Percentiles rank a stretch among this genome's conserved stretches.
phyloP scores from a whole-genome alignment of 2,113 vertebrate genomes.

The Telmatochromis brachygnathus region DNA sequence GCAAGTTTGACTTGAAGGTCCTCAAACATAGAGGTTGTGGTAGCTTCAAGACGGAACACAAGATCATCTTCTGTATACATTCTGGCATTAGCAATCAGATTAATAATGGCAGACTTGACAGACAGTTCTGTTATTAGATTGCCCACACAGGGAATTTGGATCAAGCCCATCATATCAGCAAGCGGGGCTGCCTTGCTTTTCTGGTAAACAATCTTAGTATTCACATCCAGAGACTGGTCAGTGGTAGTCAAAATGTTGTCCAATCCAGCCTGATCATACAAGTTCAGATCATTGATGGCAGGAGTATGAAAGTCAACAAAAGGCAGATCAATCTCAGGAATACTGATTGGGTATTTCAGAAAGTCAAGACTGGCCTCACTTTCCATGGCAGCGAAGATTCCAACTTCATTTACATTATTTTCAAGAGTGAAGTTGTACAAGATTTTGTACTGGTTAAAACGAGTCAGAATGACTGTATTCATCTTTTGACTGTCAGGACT shows the following conservation, averaged over 20 bases:
- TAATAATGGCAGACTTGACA: conserved; percentile 85
- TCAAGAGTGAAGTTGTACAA: conserved; percentile 74
- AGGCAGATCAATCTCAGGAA: conserved; percentile 77
- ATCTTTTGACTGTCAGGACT: conserved; percentile 72
- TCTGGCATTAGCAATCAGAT: conserved; percentile 75
- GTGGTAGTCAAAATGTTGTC: conserved; percentile 79
- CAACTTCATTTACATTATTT: conserved; percentile 73
- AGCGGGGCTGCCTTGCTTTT: conserved; percentile 72
- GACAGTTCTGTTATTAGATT: conserved; percentile 82
- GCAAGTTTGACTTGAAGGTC: conserved; percentile 80
- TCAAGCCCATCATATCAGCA: conserved; percentile 55
- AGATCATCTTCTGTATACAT: conserved; percentile 82
- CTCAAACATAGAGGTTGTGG: conserved; percentile 78
- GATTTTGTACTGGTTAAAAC: conserved; percentile 84
- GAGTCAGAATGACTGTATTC: conserved; percentile 70
- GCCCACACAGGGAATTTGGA: conserved; percentile 73
- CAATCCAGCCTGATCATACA: conserved; percentile 81
- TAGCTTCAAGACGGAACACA: conserved; percentile 75
- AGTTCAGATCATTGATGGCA: conserved; percentile 69
- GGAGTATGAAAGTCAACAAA: conserved; percentile 70
- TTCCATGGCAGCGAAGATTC: conserved; percentile 67
- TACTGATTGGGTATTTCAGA: conserved; percentile 74
- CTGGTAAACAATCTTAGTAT: conserved; percentile 77
- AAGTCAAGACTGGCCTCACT: conserved; percentile 86
- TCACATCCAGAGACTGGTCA: conserved; percentile 79